Evolutionary conservation across 2,113 vertebrate genomes (phyloP).

Genomic region (Trogon surrucura): DNA sequence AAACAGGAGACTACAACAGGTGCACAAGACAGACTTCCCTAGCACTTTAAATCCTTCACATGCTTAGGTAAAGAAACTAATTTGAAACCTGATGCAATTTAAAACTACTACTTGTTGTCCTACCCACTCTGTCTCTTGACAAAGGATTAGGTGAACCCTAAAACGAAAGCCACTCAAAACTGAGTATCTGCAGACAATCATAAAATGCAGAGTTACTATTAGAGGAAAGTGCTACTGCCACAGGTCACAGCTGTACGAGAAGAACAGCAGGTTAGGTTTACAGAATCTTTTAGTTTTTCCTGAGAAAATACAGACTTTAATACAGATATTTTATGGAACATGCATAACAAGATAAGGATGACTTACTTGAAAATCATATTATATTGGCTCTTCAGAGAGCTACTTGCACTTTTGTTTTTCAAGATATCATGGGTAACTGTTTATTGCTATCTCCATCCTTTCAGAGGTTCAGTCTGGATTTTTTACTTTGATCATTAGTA

Average conservation of each 20-base stretch:
- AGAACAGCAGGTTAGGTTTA: not conserved
- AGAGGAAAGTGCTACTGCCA: not conserved
- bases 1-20: not conserved
- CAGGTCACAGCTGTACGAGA: not conserved
- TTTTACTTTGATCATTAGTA: not conserved
- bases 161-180: not conserved
- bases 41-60: not conserved
- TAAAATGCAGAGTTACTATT: not conserved
- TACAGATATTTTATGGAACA: not conserved
- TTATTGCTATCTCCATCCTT: not conserved
- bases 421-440: not conserved
- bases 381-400: not conserved
- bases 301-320: not conserved
- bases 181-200: not conserved
- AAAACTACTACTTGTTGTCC: not conserved
- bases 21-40: not conserved
- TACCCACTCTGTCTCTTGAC: not conserved
- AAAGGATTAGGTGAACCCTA: not conserved
- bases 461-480: not conserved
- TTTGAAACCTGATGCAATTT: conserved; percentile 1
- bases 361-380: too few species aligned
- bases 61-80: not conserved
- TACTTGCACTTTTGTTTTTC: not conserved
- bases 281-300: not conserved
- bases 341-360: not conserved